Conservation (phyloP, 1,140 invertebrate genomes). For the Tribolium madens region DNA sequence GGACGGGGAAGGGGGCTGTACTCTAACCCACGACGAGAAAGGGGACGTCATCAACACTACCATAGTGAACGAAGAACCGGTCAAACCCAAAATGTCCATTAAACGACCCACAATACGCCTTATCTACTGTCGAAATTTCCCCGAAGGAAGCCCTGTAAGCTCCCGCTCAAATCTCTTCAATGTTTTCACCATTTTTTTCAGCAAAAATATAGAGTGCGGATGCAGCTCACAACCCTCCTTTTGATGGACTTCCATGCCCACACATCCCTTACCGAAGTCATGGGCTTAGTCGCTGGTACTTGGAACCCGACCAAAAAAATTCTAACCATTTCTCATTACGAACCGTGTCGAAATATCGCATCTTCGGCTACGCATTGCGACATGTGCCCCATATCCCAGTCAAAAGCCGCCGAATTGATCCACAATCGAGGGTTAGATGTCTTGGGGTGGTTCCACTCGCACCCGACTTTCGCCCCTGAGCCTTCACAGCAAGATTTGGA, state of each 20-base stretch:
- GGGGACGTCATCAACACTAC: slow-evolving; percentile 68
- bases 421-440: slow-evolving; percentile 67
- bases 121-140: slow-evolving; percentile 69
- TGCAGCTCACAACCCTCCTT: slow-evolving; percentile 72
- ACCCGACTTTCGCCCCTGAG: slow-evolving; percentile 74
- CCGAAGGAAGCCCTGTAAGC: slow-evolving; percentile 68
- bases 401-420: slow-evolving; percentile 70
- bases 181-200: slow-evolving; percentile 54
- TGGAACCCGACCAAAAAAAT: slow-evolving; percentile 60
- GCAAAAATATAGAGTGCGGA: slow-evolving; percentile 73
- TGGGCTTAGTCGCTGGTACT: slow-evolving; percentile 77
- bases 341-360: slow-evolving; percentile 70
- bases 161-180: not conserved
- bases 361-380: slow-evolving; percentile 79
- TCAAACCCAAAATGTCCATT: slow-evolving; percentile 59
- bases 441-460: slow-evolving; percentile 77
- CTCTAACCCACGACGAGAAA: slow-evolving; percentile 71
- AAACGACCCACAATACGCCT: slow-evolving; percentile 65
- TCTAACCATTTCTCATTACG: slow-evolving; percentile 68
- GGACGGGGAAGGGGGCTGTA: slow-evolving; percentile 74
- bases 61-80: slow-evolving; percentile 63
- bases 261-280: slow-evolving; percentile 76
- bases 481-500: slow-evolving; percentile 74
- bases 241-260: slow-evolving; percentile 80
- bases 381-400: slow-evolving; percentile 74